Conservation (phyloP, 2,888 invertebrate species). For the Tridacna gigas region DNA sequence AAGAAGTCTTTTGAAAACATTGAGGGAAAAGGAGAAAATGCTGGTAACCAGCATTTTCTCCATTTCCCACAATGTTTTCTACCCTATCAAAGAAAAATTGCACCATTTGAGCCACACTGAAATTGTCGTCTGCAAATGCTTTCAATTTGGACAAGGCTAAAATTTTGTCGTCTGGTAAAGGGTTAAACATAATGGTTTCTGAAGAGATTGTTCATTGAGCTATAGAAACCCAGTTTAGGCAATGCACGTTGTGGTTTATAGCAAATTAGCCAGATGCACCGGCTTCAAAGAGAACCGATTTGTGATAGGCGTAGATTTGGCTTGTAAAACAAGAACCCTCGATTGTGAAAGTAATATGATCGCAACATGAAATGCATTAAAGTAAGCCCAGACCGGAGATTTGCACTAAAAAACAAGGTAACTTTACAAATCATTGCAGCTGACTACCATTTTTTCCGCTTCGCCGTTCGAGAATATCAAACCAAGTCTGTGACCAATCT, state of each 20-base stretch:
- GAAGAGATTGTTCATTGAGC: not conserved
- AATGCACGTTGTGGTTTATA: conserved; percentile 14
- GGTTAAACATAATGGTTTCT: too few relatives aligned
- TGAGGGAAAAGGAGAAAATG: too few relatives aligned
- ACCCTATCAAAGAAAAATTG: too few relatives aligned
- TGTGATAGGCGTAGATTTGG: not conserved
- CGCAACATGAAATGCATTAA: not conserved
- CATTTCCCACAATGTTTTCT: too few relatives aligned
- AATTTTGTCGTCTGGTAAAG: too few relatives aligned
- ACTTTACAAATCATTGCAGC: not conserved
- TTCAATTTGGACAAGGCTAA: too few relatives aligned
- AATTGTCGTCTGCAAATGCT: too few relatives aligned
- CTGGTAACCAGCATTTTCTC: too few relatives aligned
- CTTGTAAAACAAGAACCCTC: not conserved
- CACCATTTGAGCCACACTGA: too few relatives aligned
- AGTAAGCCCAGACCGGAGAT: not conserved
- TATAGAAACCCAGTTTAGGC: not conserved
- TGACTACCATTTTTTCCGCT: not conserved
- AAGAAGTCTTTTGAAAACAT: too few relatives aligned
- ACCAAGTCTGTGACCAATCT: too few relatives aligned
- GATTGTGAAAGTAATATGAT: not conserved
- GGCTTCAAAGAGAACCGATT: not conserved
- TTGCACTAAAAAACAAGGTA: not conserved
- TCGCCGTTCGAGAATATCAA: too few relatives aligned
- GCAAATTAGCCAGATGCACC: conserved; percentile 22